A percentile compares a stretch with the other conserved stretches of the same genome.
phyloP scores from a whole-genome alignment of 1,140 invertebrate genomes.

The Steinernema khuongi region DNA sequence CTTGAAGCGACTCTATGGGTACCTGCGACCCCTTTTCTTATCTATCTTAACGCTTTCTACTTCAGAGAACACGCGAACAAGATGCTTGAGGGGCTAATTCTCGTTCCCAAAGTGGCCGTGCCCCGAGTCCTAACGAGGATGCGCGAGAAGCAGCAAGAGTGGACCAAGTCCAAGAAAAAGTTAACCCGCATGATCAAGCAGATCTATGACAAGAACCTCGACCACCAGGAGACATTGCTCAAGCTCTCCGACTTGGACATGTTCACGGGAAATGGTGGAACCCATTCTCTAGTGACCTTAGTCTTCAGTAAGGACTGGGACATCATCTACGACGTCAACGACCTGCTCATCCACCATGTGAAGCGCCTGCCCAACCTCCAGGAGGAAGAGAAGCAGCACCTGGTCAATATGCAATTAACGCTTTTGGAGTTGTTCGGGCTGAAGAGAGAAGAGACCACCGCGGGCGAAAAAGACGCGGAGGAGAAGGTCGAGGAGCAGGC shows the following conservation, averaged over 20 bases:
- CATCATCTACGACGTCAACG: constrained; percentile 85
- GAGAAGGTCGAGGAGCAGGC: not conserved
- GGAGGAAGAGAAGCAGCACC: constrained; percentile 90
- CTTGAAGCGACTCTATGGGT: constrained; percentile 47
- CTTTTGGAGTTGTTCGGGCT: constrained; percentile 89
- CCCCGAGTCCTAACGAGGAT: constrained; percentile 80
- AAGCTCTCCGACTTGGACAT: constrained; percentile 95
- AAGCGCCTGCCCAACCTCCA: constrained; percentile 90
- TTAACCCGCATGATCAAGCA: constrained; percentile 97
- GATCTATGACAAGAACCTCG: constrained; percentile 92
- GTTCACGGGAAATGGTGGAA: constrained; percentile 77
- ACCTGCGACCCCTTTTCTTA: not conserved
- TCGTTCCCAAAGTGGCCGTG: constrained; percentile 85
- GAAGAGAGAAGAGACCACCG: constrained; percentile 72
- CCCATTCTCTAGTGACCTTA: constrained; percentile 63
- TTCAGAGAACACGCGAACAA: constrained; percentile 92
- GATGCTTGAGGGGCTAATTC: constrained; percentile 90
- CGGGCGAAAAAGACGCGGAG: not conserved
- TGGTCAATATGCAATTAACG: constrained; percentile 83
- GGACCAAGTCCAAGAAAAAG: constrained; percentile 90
- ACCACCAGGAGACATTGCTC: constrained; percentile 96
- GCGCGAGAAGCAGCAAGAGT: constrained; percentile 93
- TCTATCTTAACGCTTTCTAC: constrained; percentile 69
- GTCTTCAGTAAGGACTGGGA: constrained; percentile 72
- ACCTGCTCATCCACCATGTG: constrained; percentile 92